phyloP scores from a whole-genome alignment of 1,140 invertebrate genomes.

The Papilio polytes region DNA sequence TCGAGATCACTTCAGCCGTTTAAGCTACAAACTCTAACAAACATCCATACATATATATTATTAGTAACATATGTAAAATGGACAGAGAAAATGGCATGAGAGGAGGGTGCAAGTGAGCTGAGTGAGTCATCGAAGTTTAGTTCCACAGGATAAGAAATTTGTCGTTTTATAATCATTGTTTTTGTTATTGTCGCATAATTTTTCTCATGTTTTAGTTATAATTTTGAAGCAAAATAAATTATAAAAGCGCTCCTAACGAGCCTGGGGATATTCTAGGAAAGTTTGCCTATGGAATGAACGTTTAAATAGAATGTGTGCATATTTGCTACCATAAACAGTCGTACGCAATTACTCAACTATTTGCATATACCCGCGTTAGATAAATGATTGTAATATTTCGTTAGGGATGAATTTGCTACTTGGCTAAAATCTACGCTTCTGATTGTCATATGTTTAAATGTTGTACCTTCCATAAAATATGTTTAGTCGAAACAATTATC shows the following conservation, averaged over 20 bases:
- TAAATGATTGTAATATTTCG: constrained; percentile 62
- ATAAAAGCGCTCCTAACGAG: constrained; percentile 30
- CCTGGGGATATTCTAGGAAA: constrained; percentile 14
- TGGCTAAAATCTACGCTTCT: background rate
- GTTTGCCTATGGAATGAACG: constrained; percentile 22
- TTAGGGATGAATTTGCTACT: constrained; percentile 46
- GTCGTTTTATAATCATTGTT: too few relatives aligned
- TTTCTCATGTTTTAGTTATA: background rate
- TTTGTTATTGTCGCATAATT: too few relatives aligned
- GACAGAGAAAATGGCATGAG: too few relatives aligned
- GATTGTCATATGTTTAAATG: background rate
- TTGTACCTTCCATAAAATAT: background rate
- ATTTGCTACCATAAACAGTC: constrained; percentile 49
- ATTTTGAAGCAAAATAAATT: constrained; percentile 27
- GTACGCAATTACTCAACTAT: constrained; percentile 62
- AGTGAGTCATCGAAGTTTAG: too few relatives aligned
- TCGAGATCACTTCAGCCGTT: too few relatives aligned
- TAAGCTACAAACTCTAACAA: too few relatives aligned
- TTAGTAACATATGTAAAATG: too few relatives aligned
- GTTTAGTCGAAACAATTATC: too few relatives aligned
- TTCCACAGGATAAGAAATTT: too few relatives aligned
- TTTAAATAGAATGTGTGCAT: constrained; percentile 25
- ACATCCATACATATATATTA: too few relatives aligned
- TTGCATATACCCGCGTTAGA: constrained; percentile 59
- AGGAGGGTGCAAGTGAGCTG: too few relatives aligned